Evolutionary conservation across 2,888 invertebrate species (phyloP).

Genomic region (Microdon myrmicae): DNA sequence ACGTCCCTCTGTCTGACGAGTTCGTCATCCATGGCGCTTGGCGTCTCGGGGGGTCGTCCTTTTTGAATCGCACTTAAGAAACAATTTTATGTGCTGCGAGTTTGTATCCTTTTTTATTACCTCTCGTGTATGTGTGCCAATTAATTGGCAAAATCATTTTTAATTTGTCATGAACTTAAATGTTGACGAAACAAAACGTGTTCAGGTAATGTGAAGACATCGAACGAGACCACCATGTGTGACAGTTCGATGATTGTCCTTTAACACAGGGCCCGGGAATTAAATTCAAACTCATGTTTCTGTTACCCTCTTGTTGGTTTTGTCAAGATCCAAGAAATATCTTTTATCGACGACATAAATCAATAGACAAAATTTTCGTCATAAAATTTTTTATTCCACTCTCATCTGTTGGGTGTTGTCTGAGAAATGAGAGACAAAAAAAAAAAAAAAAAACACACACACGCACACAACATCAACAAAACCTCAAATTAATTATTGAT

Average conservation of each 20-base stretch:
- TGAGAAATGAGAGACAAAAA: too few species aligned
- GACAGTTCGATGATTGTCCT: constrained; percentile 27
- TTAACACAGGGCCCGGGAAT: neutral
- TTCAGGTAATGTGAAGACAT: constrained; percentile 13
- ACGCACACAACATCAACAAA: too few species aligned
- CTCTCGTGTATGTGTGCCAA: constrained; percentile 23
- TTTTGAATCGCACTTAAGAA: constrained; percentile 27
- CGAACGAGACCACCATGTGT: constrained; percentile 38
- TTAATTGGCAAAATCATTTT: constrained; percentile 49
- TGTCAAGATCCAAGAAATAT: constrained; percentile 5
- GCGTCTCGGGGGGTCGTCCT: constrained; percentile 45
- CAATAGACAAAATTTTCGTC: constrained; percentile 14
- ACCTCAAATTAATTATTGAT: constrained; percentile 45
- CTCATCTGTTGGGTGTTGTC: constrained; percentile 3
- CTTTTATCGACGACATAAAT: constrained; percentile 41
- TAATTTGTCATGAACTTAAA: constrained; percentile 39
- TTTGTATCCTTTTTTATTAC: constrained; percentile 8
- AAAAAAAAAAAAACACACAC: too few species aligned
- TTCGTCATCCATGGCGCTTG: constrained; percentile 33
- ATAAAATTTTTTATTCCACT: constrained; percentile 21
- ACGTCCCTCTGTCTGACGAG: constrained; percentile 45
- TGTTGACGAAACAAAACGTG: constrained; percentile 34
- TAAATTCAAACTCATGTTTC: constrained; percentile 8
- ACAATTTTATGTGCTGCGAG: constrained; percentile 27
- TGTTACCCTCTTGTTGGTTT: neutral